These are phyloP conservation scores for Heliconius ethilla DNA, from an alignment of 2,888 invertebrate species.

Conservation along the genomic window DNA sequence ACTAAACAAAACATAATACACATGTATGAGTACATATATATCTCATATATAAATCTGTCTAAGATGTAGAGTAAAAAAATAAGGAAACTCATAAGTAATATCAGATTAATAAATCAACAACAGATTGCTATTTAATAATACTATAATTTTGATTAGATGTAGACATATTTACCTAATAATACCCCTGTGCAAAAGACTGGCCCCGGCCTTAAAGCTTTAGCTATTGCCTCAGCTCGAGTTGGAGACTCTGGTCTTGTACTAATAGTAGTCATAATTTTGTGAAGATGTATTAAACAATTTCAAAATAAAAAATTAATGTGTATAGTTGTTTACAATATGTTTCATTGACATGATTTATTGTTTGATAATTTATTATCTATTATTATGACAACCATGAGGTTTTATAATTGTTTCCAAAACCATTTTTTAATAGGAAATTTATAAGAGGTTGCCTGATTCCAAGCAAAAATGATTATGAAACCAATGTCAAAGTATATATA, in stretches of 20 bases:
- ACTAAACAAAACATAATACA: no score
- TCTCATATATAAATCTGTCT: no score
- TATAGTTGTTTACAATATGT: conserved; percentile 1
- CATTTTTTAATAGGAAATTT: neutral
- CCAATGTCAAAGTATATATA: neutral
- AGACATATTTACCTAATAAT: conserved; percentile 59
- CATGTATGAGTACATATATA: no score
- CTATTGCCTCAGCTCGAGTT: conserved; percentile 63
- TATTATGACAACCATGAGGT: neutral
- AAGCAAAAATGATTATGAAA: neutral
- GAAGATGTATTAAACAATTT: neutral
- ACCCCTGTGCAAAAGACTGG: conserved; percentile 61
- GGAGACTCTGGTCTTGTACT: conserved; percentile 66
- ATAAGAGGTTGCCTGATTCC: no score
- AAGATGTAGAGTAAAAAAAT: neutral
- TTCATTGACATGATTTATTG: conserved; percentile 6
- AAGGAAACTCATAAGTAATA: neutral
- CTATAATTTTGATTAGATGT: neutral
- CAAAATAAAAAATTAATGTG: conserved; percentile 13
- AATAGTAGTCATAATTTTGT: conserved; percentile 44
- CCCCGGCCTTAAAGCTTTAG: conserved; percentile 56
- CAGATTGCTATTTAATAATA: neutral
- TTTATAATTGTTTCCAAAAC: neutral
- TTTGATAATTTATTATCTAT: neutral
- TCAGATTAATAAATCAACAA: neutral